Evolutionary conservation across 2,113 vertebrate species (phyloP), one percentile per base, ranked within the genome.

Genomic region (Cavia aperea): DNA sequence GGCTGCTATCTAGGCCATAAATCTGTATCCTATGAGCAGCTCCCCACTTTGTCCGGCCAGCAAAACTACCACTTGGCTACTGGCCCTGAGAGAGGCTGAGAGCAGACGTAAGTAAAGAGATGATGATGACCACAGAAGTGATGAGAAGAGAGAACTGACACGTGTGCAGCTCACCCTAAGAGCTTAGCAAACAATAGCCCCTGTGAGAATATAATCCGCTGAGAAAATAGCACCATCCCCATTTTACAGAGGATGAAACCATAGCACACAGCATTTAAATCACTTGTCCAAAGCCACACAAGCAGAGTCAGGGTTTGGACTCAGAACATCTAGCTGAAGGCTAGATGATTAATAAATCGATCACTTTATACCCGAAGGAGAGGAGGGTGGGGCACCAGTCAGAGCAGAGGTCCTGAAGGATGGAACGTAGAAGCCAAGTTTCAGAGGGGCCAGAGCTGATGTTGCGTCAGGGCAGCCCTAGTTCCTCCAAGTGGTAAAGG

Each of bases 11-110:
- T 1, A 14, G 62, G 58, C 81, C 49, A 75, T 95, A 88, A 96
- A 94, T 96, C 93, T 94, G 68, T 39, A 23, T 75, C 70, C 75
- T 54, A 4, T 72, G 54, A 72, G 70, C 70, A 60, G 51, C 23
- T 2, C 33, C 94, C 70, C 26, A 21, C 49, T 79, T 73, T 84
- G 75, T 85, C 36, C 1, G 0, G 68, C 54, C 83, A 1, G n/a
- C 2, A 14, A 12, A 29, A 58, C 23, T 65, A 73, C 11, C 11
- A n/a, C 12, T 75, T 73, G 58, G 75, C 68, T 83, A 7, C 7
- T 11, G 33, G 19, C 56, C 66, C 70, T 15, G n/a, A 33, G 31
- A n/a, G 60, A 68, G 29, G 6, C 58, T 54, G 56, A 51, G 62
- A 62, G 36, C 5, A 46, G 43, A 4, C 4, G 39, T 31, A 83